Evolutionary conservation across 2,888 invertebrate genomes (phyloP), one percentile per base, ranked within the genome.

Genomic region (Drosophila rellima): DNA sequence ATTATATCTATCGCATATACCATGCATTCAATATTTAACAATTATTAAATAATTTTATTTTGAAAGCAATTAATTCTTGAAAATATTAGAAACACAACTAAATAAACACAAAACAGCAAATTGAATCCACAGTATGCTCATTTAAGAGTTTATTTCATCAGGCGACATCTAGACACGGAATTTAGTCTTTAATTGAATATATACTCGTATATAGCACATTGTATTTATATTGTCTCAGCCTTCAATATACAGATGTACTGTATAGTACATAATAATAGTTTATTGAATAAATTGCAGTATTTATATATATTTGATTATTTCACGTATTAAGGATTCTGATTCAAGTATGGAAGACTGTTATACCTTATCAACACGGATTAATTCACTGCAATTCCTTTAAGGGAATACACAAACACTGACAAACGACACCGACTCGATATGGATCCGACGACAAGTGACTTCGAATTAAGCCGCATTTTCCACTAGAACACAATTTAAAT

Each of bases 401-500:
- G 65, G 54, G 50, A 67, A 51, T 61, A 57, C 65, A 71, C 31
- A 67, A 31, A 59, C 31, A 37, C 35, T 23, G 51, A 63, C 55
- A n/a, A 59, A 44, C 57, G 51, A 52, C 56, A 69, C 70, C 48
- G 61, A 78, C 64, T 73, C 56, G 35, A 37, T 47, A n/a, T 62
- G 76, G 74, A 88, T 80, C 82, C 83, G 80, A 77, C 84, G 81
- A 87, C 79, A 79, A 78, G 76, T 70, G 80, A 83, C 75, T 83
- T 77, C 63, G 68, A 89, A 89, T 85, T 90, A 88, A 90, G 82
- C 78, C 80, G 67, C 40, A 72, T 64, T 82, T 80, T 76, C 64
- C 57, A 68, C 64, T 63, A 68, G 78, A 82, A 68, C 78, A 73
- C 66, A 88, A 69, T 84, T 84, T 84, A 89, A 89, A 87, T 84